Evolutionary conservation across 2,113 vertebrate species (phyloP).

Genomic region (Cynocephalus volans): DNA sequence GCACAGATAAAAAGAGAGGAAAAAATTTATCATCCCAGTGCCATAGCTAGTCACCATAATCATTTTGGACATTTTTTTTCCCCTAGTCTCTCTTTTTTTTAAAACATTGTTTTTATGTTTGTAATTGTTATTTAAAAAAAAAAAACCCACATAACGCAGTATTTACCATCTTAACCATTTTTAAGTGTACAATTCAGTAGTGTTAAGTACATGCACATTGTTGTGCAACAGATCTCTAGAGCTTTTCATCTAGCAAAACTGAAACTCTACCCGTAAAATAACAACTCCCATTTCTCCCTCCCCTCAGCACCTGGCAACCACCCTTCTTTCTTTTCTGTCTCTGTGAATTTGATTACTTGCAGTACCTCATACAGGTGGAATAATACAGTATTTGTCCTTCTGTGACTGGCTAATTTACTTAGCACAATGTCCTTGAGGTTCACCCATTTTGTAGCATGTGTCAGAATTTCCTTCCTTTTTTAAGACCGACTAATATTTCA

Average conservation of each 20-base stretch:
- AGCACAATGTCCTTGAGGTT: neutral
- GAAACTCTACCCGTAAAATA: neutral
- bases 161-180: neutral
- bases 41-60: neutral
- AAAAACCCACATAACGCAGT: neutral
- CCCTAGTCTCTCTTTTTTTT: neutral
- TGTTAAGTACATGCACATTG: neutral
- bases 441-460: neutral
- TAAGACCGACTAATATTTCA: neutral
- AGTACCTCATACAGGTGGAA: neutral
- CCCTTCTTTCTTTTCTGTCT: neutral
- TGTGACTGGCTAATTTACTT: neutral
- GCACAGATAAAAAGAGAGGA: neutral
- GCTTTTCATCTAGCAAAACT: neutral
- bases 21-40: neutral
- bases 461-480: neutral
- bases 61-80: neutral
- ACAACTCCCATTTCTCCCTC: neutral
- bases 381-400: neutral
- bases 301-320: neutral
- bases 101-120: no score
- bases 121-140: no score
- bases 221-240: neutral
- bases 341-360: neutral
- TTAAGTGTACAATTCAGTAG: neutral